A percentile compares a stretch with the other conserved stretches of the same genome.
Conservation (phyloP, 2,113 vertebrate species). For the Crotophaga sulcirostris region DNA sequence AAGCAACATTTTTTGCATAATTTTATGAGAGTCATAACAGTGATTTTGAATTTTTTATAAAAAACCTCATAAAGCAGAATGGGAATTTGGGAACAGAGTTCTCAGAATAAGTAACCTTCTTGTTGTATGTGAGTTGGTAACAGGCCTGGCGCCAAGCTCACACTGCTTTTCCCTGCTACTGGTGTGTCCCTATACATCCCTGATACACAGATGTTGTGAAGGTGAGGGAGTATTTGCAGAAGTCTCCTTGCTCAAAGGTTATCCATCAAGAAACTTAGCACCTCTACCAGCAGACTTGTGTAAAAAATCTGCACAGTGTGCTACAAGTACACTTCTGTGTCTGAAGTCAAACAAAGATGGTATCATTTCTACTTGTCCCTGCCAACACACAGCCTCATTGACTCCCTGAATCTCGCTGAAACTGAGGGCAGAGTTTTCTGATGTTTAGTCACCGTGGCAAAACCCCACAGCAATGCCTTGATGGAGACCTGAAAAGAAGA, state of each 20-base stretch:
- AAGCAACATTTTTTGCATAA: background rate
- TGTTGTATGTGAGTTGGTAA: background rate
- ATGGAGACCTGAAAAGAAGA: background rate
- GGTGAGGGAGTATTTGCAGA: background rate
- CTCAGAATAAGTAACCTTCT: background rate
- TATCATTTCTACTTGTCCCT: background rate
- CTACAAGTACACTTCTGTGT: background rate
- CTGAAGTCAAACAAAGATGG: background rate
- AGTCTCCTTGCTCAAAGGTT: background rate
- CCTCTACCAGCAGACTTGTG: background rate
- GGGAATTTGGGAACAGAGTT: background rate
- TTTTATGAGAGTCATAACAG: background rate
- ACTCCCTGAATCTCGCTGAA: background rate
- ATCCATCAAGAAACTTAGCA: background rate
- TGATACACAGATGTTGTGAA: background rate
- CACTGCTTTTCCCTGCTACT: background rate
- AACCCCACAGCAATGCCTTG: background rate
- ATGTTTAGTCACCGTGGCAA: background rate
- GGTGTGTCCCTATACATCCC: fast-evolving
- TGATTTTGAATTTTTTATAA: background rate
- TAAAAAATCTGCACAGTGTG: background rate
- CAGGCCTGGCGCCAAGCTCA: background rate
- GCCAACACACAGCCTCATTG: background rate
- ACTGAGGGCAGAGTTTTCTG: background rate
- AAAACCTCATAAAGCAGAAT: background rate